These are phyloP conservation scores for Zootoca vivipara DNA, from an alignment of 2,113 vertebrate genomes.

Conservation along the genomic window DNA sequence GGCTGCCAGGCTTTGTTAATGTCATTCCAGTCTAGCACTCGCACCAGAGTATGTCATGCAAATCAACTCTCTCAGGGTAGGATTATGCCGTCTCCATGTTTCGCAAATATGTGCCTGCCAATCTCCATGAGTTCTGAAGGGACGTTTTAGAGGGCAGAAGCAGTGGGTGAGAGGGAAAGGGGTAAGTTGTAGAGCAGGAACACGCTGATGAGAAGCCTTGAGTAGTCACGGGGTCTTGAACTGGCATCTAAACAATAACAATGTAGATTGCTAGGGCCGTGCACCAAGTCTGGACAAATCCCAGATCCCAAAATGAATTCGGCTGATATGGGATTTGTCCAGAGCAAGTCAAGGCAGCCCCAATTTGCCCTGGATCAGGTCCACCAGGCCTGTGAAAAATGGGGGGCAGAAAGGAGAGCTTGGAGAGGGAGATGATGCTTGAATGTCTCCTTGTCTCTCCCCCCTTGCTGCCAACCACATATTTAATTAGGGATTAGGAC, in stretches of 20 bases:
- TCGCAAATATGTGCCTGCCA: not conserved
- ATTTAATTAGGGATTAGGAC: too few relatives aligned
- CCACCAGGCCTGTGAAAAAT: too few relatives aligned
- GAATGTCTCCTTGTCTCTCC: too few relatives aligned
- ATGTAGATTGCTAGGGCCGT: not conserved
- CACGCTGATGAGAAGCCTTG: not conserved
- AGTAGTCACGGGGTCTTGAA: not conserved
- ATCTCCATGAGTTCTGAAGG: not conserved
- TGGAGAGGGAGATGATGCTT: too few relatives aligned
- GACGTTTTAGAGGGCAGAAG: not conserved
- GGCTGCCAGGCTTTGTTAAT: slow-evolving; percentile 1
- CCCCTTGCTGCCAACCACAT: too few relatives aligned
- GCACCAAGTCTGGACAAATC: too few relatives aligned
- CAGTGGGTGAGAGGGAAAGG: not conserved
- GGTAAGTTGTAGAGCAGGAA: not conserved
- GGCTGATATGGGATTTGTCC: too few relatives aligned
- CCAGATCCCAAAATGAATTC: too few relatives aligned
- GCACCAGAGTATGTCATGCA: not conserved
- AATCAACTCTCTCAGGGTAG: not conserved
- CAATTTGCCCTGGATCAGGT: too few relatives aligned
- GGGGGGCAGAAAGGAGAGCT: too few relatives aligned
- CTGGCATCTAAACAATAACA: not conserved
- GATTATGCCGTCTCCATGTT: not conserved
- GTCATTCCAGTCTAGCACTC: slow-evolving; percentile 10
- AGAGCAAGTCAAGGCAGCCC: too few relatives aligned